These are phyloP conservation scores for Streptopelia turtur DNA, from an alignment of 2,797 vertebrate genomes.

Conservation along the genomic window DNA sequence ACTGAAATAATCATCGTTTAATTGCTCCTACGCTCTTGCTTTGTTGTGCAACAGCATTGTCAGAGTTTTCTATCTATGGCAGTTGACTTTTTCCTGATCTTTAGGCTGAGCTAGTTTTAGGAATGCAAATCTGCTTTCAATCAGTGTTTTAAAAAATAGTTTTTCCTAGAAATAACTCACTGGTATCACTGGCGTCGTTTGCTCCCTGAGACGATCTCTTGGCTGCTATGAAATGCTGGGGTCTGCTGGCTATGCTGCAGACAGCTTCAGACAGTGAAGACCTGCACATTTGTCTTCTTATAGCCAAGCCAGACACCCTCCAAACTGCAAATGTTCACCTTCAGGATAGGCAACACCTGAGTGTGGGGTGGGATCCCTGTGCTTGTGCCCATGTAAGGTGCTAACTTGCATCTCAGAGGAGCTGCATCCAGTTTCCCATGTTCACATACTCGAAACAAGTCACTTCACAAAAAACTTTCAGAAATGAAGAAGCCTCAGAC, in stretches of 20 bases:
- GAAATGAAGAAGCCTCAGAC: background rate
- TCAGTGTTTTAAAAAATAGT: background rate
- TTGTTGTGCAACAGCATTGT: constrained; percentile 1
- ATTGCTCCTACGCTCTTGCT: background rate
- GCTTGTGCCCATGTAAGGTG: background rate
- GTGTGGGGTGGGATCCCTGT: background rate
- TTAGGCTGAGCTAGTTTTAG: background rate
- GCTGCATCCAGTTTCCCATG: background rate
- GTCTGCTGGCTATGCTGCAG: background rate
- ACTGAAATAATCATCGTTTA: background rate
- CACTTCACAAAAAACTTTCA: background rate
- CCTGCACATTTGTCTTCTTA: background rate
- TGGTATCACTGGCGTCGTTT: background rate
- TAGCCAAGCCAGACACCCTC: background rate
- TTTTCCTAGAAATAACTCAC: background rate
- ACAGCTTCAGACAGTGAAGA: background rate
- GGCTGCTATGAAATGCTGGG: background rate
- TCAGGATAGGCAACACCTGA: fast-evolving
- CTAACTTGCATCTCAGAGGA: background rate
- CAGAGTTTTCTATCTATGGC: background rate
- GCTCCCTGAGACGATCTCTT: background rate
- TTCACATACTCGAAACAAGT: background rate
- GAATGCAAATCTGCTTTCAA: background rate
- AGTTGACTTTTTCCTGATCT: background rate
- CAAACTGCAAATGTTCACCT: background rate